Percentiles rank a stretch among this genome's conserved stretches.
phyloP scores from a whole-genome alignment of 2,113 vertebrate species.

The Castor canadensis region DNA sequence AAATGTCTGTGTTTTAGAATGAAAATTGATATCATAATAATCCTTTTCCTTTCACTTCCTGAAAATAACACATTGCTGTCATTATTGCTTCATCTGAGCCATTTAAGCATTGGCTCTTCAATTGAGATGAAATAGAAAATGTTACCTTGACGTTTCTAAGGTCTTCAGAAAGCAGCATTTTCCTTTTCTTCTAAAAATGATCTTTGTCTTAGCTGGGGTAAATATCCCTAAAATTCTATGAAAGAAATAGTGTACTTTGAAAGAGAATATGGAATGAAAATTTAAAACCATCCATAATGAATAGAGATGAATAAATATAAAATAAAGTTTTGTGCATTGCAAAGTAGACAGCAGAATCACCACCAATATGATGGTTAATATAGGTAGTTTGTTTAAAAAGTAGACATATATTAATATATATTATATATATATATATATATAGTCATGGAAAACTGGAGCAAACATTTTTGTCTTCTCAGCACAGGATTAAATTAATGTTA shows the following conservation, averaged over 20 bases:
- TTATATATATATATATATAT: background rate
- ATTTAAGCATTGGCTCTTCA: background rate
- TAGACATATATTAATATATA: background rate
- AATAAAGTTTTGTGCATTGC: background rate
- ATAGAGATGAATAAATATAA: background rate
- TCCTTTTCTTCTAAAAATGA: background rate
- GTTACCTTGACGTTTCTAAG: background rate
- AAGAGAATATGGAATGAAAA: background rate
- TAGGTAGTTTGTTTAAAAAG: background rate
- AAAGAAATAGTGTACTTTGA: background rate
- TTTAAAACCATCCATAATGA: background rate
- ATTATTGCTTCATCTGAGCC: background rate
- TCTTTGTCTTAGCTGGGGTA: background rate
- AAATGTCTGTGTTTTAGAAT: background rate
- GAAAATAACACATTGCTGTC: background rate
- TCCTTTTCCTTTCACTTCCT: background rate
- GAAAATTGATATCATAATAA: background rate
- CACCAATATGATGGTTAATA: background rate
- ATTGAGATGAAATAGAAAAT: background rate
- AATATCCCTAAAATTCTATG: background rate
- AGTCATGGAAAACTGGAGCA: background rate
- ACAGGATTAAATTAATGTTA: background rate
- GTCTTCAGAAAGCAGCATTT: background rate
- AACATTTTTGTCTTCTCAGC: background rate
- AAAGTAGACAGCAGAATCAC: background rate